Conservation (phyloP, 2,888 invertebrate genomes). For the Rhamphomyia laevipes region DNA sequence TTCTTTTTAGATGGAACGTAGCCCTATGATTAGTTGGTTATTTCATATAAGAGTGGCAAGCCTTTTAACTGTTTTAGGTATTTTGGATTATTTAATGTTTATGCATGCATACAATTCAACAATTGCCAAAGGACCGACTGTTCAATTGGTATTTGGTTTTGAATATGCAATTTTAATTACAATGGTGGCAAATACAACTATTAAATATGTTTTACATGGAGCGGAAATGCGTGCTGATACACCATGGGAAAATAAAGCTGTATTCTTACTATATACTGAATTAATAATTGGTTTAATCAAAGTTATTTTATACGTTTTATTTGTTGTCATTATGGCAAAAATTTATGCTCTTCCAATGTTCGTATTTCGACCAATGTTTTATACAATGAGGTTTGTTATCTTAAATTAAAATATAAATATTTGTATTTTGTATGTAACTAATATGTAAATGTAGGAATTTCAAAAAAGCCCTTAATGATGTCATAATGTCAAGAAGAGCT, state of each 20-base stretch:
- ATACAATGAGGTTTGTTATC: slow-evolving; percentile 71
- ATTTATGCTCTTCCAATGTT: slow-evolving; percentile 96
- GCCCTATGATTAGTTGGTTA: slow-evolving; percentile 88
- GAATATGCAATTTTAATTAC: slow-evolving; percentile 96
- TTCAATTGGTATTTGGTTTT: slow-evolving; percentile 98
- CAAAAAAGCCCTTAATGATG: slow-evolving; percentile 95
- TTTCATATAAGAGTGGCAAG: slow-evolving; percentile 89
- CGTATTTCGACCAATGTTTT: slow-evolving; percentile 98
- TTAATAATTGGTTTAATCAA: slow-evolving; percentile 80
- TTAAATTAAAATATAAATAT: background rate
- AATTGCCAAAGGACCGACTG: slow-evolving; percentile 85
- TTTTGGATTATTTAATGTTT: slow-evolving; percentile 79
- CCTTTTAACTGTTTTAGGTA: slow-evolving; percentile 66
- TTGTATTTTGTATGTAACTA: background rate
- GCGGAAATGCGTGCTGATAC: slow-evolving; percentile 73
- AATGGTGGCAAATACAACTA: slow-evolving; percentile 80
- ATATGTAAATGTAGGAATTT: slow-evolving; percentile 58
- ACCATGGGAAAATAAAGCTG: slow-evolving; percentile 99
- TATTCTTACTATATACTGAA: slow-evolving; percentile 92
- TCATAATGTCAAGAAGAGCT: slow-evolving; percentile 89
- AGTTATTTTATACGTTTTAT: slow-evolving; percentile 79
- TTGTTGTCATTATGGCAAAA: slow-evolving; percentile 91
- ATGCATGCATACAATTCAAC: slow-evolving; percentile 91
- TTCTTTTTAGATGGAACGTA: slow-evolving; percentile 84
- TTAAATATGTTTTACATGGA: slow-evolving; percentile 81